Evolutionary conservation across 2,113 vertebrate species (phyloP), one percentile per base, ranked within the genome.

Genomic region (Spheniscus mendiculus): DNA sequence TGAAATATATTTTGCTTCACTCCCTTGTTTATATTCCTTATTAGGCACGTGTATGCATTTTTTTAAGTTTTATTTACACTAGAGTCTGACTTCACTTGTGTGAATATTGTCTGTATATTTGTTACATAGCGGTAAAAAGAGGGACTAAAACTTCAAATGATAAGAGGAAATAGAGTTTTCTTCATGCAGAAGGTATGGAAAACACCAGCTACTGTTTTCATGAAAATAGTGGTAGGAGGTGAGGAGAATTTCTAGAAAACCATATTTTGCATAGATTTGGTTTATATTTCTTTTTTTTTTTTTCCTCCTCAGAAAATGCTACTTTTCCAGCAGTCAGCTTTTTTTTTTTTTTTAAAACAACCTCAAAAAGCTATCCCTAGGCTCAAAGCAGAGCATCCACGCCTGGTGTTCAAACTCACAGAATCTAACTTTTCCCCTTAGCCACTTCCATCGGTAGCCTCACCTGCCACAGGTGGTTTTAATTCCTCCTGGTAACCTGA

Each of bases 31-130:
- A 23, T 72, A 58, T 47, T 52, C 42, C 25, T 67, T 70, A 25
- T 38, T 58, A 77, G 32, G 36, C 32, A 21, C 22, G 6, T 20
- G 6, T 34, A 13, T 26, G 10, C 12, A 0, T 0, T 0, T 20
- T 47, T 82, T 47, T 26, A 56, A 55, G 36, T 72, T 89, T 74
- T 49, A 26, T 74, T 56, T 79, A 79, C 16, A 16, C 25, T 22
- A 11, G 11, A 70, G 4, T 77, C 32, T 59, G 36, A 58, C 16
- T 78, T 83, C 7, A 40, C 29, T 55, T 78, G 17, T 50, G 18
- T 50, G 59, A 67, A 40, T 67, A 67, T 62, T 12, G 20, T 63
- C n/a, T 74, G 13, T 30, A 4, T 69, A 44, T 55, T 73, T 86
- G 55, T 34, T 79, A 63, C 12, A 14, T 2, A 69, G n/a, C 0